phyloP scores from a whole-genome alignment of 1,140 invertebrate species.

The Mesaphorura yosii region DNA sequence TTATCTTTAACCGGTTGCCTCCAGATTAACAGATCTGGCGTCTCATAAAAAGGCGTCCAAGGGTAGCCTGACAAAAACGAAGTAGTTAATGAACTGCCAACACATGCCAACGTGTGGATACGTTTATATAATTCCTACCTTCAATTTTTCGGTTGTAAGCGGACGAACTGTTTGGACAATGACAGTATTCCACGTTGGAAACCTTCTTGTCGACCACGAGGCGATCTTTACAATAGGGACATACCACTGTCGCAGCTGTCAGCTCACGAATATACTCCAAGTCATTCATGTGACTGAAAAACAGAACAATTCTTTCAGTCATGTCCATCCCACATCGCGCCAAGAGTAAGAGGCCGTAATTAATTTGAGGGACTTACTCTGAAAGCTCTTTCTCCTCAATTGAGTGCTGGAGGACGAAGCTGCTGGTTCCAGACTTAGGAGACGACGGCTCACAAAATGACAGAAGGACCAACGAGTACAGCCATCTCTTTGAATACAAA shows the following conservation, averaged over 20 bases:
- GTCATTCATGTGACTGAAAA: slow-evolving; percentile 37
- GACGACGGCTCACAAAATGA: slow-evolving; percentile 19
- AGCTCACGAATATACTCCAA: slow-evolving; percentile 42
- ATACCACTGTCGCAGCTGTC: slow-evolving; percentile 47
- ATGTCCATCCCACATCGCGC: no score
- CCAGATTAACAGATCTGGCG: slow-evolving; percentile 69
- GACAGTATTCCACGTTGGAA: slow-evolving; percentile 44
- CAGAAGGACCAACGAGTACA: slow-evolving; percentile 16
- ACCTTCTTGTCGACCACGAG: slow-evolving; percentile 45
- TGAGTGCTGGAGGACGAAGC: background rate
- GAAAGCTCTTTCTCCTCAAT: slow-evolving; percentile 20
- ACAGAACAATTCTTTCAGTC: no score
- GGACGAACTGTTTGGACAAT: slow-evolving; percentile 16
- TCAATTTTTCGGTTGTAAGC: slow-evolving; percentile 16
- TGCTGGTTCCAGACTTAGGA: background rate
- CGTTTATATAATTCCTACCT: no score
- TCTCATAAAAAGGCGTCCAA: slow-evolving; percentile 67
- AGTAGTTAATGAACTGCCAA: background rate
- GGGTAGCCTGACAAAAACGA: slow-evolving; percentile 37
- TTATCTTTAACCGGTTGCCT: slow-evolving; percentile 48
- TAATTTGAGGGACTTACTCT: slow-evolving; percentile 19
- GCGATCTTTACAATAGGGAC: slow-evolving; percentile 46
- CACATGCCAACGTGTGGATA: background rate
- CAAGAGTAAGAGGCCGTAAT: no score
- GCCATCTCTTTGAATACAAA: slow-evolving; percentile 17